These are phyloP conservation scores for Apostichopus californicus DNA, from an alignment of 35 echinoderm and acorn worm species.

Conservation along the genomic window DNA sequence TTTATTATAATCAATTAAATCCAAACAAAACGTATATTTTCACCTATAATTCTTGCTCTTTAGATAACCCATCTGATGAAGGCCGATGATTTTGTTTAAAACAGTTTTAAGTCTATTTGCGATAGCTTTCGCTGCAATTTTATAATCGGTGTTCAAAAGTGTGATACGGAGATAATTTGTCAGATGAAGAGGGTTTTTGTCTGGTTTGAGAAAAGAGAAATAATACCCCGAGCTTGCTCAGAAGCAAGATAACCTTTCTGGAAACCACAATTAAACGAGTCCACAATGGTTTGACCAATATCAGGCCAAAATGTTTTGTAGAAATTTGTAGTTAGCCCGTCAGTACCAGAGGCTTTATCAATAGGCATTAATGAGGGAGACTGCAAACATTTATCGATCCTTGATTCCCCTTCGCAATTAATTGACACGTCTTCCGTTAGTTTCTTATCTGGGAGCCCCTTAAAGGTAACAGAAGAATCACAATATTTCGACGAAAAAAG, in stretches of 20 bases:
- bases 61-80: neutral
- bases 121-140: constrained; percentile 45
- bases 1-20: no score
- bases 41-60: constrained; percentile 6
- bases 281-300: neutral
- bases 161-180: constrained; percentile 27
- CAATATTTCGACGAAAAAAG: neutral
- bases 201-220: neutral
- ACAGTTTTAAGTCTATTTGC: constrained; percentile 42
- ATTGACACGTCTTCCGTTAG: neutral
- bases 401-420: constrained; percentile 16
- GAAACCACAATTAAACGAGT: constrained; percentile 34
- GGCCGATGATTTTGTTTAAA: constrained; percentile 30
- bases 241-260: neutral
- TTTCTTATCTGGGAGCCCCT: neutral
- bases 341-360: constrained; percentile 38
- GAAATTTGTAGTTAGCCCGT: constrained; percentile 28
- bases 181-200: neutral
- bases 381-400: neutral
- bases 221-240: constrained; percentile 41
- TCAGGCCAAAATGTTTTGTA: constrained; percentile 29
- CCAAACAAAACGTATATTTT: constrained; percentile 36
- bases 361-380: constrained; percentile 8
- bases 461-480: neutral
- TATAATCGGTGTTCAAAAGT: constrained; percentile 42